These are phyloP conservation scores for Shargacucullia verbasci DNA, from an alignment of 2,888 invertebrate genomes.

Conservation along the genomic window DNA sequence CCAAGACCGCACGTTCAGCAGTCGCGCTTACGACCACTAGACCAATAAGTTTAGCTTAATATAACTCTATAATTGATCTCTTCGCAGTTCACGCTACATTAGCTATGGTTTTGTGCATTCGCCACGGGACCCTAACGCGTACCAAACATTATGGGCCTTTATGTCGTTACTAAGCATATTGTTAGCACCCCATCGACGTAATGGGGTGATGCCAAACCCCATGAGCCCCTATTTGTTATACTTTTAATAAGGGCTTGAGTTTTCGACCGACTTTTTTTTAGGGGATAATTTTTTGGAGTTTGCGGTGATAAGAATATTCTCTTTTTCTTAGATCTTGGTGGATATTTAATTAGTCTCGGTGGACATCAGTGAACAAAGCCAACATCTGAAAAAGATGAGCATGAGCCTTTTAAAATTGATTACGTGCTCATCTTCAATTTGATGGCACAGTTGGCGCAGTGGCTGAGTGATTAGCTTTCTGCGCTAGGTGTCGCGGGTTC, in stretches of 20 bases:
- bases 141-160: conserved; percentile 54
- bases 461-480: too few relatives aligned
- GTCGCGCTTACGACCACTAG: too few relatives aligned
- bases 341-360: not conserved
- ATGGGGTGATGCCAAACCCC: conserved; percentile 34
- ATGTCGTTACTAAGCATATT: conserved; percentile 76
- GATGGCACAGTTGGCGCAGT: too few relatives aligned
- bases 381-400: too few relatives aligned
- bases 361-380: too few relatives aligned
- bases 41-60: too few relatives aligned
- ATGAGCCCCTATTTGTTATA: conserved; percentile 37
- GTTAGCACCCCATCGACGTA: conserved; percentile 63
- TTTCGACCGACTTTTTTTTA: not conserved
- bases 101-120: conserved; percentile 23
- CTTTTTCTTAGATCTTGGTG: too few relatives aligned
- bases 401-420: too few relatives aligned
- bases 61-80: not conserved
- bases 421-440: too few relatives aligned
- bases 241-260: conserved; percentile 43
- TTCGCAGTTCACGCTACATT: conserved; percentile 17
- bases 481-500: too few relatives aligned
- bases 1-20: too few relatives aligned
- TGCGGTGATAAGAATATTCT: too few relatives aligned
- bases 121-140: conserved; percentile 35
- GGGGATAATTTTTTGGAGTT: conserved; percentile 1